Percentiles rank a stretch among this genome's conserved stretches.
phyloP scores from a whole-genome alignment of 2,888 invertebrate genomes.

The Subacronicta megacephala region DNA sequence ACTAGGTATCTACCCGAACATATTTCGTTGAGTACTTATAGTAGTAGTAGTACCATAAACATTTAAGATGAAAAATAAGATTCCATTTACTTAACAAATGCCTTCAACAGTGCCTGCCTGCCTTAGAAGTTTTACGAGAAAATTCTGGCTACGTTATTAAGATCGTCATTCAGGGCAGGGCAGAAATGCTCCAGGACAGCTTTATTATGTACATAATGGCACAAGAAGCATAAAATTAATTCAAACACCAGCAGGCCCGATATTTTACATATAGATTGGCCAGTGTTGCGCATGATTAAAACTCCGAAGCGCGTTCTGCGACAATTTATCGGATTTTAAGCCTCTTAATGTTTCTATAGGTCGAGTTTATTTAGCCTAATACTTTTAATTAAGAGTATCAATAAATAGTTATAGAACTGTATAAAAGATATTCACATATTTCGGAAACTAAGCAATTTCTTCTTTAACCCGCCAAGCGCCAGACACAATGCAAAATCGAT shows the following conservation, averaged over 20 bases:
- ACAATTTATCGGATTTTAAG: slow-evolving; percentile 36
- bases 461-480: no score
- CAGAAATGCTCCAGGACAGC: slow-evolving; percentile 11
- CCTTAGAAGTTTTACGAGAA: neutral
- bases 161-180: slow-evolving; percentile 10
- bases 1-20: no score
- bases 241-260: slow-evolving; percentile 27
- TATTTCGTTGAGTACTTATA: no score
- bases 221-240: slow-evolving; percentile 35
- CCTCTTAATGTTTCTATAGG: slow-evolving; percentile 19
- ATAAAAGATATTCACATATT: no score
- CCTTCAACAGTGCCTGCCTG: neutral
- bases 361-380: neutral
- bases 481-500: no score
- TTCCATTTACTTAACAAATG: neutral
- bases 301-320: slow-evolving; percentile 13
- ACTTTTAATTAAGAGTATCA: neutral
- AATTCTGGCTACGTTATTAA: slow-evolving; percentile 16
- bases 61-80: no score
- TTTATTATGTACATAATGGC: slow-evolving; percentile 32
- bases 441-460: no score
- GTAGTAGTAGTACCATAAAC: no score
- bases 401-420: no score
- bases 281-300: slow-evolving; percentile 44
- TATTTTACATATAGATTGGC: slow-evolving; percentile 48